Conservation (phyloP, 1,140 invertebrate species). For the Lineus longissimus region DNA sequence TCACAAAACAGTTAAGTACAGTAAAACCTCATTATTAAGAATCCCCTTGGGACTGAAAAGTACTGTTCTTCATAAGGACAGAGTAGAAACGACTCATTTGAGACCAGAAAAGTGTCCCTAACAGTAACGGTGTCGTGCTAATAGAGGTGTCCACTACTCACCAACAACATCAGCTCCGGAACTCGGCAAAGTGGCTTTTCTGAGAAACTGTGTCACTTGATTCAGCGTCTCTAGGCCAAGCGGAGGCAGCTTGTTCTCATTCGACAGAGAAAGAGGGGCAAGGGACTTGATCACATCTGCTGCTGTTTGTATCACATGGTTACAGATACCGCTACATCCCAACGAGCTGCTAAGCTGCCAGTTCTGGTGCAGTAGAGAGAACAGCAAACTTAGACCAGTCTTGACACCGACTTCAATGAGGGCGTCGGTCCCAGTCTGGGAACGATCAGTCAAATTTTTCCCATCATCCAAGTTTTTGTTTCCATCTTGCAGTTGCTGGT, state of each 20-base stretch:
- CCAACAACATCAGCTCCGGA: constrained; percentile 59
- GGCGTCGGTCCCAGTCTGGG: constrained; percentile 56
- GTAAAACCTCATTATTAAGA: too few relatives aligned
- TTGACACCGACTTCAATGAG: constrained; percentile 65
- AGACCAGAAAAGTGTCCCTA: too few relatives aligned
- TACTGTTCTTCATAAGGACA: too few relatives aligned
- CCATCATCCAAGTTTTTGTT: constrained; percentile 9
- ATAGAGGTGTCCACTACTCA: too few relatives aligned
- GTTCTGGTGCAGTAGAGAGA: constrained; percentile 62
- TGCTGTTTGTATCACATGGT: constrained; percentile 62
- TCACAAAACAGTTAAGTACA: too few relatives aligned
- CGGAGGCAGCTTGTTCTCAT: constrained; percentile 60
- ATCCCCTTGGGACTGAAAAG: too few relatives aligned
- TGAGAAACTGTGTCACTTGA: constrained; percentile 57
- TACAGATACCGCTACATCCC: constrained; percentile 55
- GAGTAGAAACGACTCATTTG: too few relatives aligned
- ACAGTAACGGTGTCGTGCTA: too few relatives aligned
- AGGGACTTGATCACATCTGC: constrained; percentile 59
- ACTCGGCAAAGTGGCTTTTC: constrained; percentile 56
- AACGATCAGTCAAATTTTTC: constrained; percentile 16
- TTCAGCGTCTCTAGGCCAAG: constrained; percentile 60
- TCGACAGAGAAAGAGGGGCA: constrained; percentile 62
- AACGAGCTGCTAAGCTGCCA: constrained; percentile 53
- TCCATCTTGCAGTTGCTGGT: constrained; percentile 2
- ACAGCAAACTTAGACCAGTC: constrained; percentile 63